Conservation (phyloP, 2,113 vertebrate species). For the Nycticryphes semicollaris region DNA sequence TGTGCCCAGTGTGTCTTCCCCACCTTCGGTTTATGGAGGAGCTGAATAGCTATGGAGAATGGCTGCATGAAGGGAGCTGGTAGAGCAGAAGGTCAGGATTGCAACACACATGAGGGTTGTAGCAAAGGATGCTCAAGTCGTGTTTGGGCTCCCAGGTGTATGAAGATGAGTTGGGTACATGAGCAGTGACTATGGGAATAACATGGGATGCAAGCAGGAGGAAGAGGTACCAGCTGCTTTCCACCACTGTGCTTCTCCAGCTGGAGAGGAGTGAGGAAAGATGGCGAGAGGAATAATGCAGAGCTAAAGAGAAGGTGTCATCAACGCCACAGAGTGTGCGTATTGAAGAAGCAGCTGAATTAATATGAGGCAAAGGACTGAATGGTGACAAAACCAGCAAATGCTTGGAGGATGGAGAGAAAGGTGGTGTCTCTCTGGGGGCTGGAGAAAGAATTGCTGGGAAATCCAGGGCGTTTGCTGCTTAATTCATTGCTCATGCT, state of each 20-base stretch:
- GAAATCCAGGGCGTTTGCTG: background rate
- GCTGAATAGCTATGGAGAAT: background rate
- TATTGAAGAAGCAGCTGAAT: background rate
- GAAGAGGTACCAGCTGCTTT: background rate
- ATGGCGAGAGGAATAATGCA: background rate
- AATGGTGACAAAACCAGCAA: background rate
- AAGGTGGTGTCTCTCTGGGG: background rate
- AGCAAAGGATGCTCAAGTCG: background rate
- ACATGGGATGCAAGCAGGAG: rapidly evolving
- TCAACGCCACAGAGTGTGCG: rapidly evolving
- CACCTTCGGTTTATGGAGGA: background rate
- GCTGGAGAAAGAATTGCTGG: background rate
- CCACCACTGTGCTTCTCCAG: rapidly evolving
- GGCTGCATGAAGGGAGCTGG: background rate
- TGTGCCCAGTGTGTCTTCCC: background rate
- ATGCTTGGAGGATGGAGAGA: background rate
- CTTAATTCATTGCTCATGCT: background rate
- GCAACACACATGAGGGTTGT: rapidly evolving
- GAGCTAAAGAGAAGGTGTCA: background rate
- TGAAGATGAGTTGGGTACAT: background rate
- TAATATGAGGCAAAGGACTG: background rate
- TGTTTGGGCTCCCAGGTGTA: background rate
- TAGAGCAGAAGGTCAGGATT: background rate
- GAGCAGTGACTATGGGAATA: background rate
- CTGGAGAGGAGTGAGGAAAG: background rate